These are phyloP conservation scores for Hylaeus anthracinus DNA, from an alignment of 1,140 invertebrate genomes.

Conservation along the genomic window DNA sequence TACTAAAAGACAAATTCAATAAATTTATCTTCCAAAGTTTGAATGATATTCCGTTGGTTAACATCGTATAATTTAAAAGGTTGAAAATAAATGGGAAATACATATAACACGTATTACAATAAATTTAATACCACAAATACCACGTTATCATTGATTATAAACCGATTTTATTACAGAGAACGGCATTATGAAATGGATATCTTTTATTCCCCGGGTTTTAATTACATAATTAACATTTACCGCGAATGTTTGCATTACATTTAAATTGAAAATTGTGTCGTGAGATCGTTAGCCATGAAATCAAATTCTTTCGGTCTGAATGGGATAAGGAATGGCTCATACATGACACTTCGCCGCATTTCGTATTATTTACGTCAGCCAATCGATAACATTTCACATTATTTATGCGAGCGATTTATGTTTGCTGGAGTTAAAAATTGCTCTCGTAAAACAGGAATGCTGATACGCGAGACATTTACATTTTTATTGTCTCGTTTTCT, in stretches of 20 bases:
- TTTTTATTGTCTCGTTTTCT: constrained; percentile 6
- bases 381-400: constrained; percentile 23
- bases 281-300: not conserved
- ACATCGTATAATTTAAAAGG: no score
- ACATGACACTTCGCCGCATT: not conserved
- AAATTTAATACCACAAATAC: not conserved
- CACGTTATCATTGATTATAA: not conserved
- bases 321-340: not conserved
- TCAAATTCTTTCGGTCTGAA: not conserved
- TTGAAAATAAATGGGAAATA: no score
- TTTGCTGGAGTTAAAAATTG: constrained; percentile 13
- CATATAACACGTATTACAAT: not conserved
- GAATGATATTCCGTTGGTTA: no score
- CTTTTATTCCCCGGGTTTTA: not conserved
- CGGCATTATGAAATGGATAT: not conserved
- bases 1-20: no score
- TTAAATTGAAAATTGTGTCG: not conserved
- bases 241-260: not conserved
- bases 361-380: constrained; percentile 12
- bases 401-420: constrained; percentile 9
- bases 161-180: not conserved
- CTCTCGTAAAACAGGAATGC: not conserved
- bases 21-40: no score
- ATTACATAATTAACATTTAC: not conserved
- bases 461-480: not conserved